Conservation (phyloP, 2,888 invertebrate species). For the Vannuccia rotundouncinata region DNA sequence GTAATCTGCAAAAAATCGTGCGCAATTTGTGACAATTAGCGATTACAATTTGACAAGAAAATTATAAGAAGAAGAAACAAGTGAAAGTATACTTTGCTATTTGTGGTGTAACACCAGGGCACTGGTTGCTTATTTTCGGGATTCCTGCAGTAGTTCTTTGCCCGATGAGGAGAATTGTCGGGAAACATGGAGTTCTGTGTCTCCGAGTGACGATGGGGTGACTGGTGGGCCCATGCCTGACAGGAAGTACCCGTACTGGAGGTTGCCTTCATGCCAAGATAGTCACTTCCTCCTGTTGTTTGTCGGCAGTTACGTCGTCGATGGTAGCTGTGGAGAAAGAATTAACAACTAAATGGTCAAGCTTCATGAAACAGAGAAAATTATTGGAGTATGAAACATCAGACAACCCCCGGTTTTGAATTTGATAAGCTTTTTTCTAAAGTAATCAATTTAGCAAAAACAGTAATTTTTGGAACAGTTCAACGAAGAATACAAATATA, state of each 20-base stretch:
- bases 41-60: no score
- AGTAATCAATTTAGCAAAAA: no score
- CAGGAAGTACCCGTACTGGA: background rate
- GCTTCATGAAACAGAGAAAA: no score
- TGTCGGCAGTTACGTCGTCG: background rate
- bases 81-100: background rate
- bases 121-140: background rate
- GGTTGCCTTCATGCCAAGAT: background rate
- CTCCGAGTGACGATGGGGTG: background rate
- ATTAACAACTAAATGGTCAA: no score
- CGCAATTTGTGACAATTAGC: no score
- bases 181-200: background rate
- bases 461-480: no score
- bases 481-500: no score
- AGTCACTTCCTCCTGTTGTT: background rate
- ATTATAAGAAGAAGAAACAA: no score
- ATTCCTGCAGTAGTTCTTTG: constrained; percentile 25
- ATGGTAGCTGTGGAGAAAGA: background rate
- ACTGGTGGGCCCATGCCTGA: background rate
- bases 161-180: background rate
- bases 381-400: no score
- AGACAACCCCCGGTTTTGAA: no score
- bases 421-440: no score
- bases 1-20: no score
- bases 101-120: constrained; percentile 22